These are phyloP conservation scores for Pempheris klunzingeri DNA, from an alignment of 2,797 vertebrate species.

Conservation along the genomic window DNA sequence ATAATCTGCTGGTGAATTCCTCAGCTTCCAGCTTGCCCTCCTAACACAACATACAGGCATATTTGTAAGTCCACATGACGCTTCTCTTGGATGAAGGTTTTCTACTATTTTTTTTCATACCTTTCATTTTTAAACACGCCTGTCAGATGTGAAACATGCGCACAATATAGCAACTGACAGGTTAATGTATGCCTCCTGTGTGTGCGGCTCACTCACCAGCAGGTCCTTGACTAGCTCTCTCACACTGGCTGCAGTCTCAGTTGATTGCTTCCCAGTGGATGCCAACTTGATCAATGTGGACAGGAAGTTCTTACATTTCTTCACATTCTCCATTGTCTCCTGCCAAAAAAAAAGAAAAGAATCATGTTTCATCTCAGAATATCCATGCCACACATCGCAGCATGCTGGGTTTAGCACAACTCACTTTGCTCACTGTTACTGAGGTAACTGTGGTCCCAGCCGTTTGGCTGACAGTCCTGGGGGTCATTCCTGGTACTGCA, in stretches of 20 bases:
- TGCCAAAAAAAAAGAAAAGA: conserved; percentile 64
- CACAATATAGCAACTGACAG: background rate
- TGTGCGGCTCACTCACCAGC: conserved; percentile 88
- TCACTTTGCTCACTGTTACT: conserved; percentile 90
- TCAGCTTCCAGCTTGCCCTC: conserved; percentile 97
- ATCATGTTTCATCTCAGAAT: conserved; percentile 2
- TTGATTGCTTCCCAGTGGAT: conserved; percentile 94
- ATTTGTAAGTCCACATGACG: background rate
- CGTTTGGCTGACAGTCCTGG: conserved; percentile 87
- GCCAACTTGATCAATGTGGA: conserved; percentile 98
- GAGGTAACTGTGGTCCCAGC: conserved; percentile 88
- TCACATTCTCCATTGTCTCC: conserved; percentile 99
- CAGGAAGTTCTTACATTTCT: conserved; percentile 98
- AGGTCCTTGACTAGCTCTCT: conserved; percentile 95
- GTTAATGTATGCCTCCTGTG: background rate
- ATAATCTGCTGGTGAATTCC: conserved; percentile 97
- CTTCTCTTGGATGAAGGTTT: background rate
- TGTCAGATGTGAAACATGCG: background rate
- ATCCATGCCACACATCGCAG: background rate
- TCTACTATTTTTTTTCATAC: background rate
- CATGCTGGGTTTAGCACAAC: conserved; percentile 27
- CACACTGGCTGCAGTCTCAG: conserved; percentile 95
- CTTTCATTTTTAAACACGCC: background rate
- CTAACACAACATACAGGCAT: conserved; percentile 75
- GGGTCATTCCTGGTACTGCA: conserved; percentile 87